Conservation (phyloP, 2,113 vertebrate genomes). For the Ageneiosus marmoratus region DNA sequence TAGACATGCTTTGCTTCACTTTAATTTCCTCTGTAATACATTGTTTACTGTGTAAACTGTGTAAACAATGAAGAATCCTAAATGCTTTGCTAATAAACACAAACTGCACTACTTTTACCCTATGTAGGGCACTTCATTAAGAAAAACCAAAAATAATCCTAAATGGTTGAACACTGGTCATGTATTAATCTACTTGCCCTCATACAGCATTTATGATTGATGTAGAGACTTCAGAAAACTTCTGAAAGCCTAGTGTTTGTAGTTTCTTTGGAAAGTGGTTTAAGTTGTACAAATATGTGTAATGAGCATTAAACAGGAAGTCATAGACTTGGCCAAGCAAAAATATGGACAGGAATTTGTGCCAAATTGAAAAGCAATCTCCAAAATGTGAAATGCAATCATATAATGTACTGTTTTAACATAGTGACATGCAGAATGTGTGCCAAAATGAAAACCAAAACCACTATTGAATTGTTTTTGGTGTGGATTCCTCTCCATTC, state of each 20-base stretch:
- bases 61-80: not conserved
- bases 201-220: not conserved
- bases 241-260: not conserved
- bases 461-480: no score
- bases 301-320: not conserved
- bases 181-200: not conserved
- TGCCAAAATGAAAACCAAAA: no score
- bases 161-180: not conserved
- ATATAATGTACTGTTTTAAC: no score
- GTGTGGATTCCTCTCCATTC: no score
- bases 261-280: not conserved
- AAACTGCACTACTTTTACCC: not conserved
- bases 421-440: no score
- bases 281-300: not conserved
- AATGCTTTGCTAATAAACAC: not conserved
- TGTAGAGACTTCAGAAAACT: not conserved
- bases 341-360: no score
- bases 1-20: not conserved
- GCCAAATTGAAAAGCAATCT: no score
- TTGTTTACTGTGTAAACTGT: not conserved
- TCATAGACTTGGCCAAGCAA: not conserved
- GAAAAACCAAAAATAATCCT: not conserved
- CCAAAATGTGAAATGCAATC: no score
- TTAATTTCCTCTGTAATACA: not conserved
- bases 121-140: not conserved